These are phyloP conservation scores for Amiota mariae DNA, from an alignment of 2,888 invertebrate genomes.

Conservation along the genomic window DNA sequence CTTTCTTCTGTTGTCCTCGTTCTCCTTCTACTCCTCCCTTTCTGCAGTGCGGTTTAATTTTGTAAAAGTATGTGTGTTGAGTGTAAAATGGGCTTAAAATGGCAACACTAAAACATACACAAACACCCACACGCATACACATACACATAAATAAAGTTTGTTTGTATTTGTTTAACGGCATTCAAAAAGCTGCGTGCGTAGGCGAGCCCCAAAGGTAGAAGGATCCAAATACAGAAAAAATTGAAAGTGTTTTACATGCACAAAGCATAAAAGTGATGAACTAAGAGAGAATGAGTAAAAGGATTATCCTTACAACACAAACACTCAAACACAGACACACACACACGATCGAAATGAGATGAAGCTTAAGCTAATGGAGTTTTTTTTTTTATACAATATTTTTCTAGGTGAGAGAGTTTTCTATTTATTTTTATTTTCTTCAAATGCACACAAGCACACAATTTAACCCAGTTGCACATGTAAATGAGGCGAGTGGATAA, in stretches of 20 bases:
- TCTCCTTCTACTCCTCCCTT: neutral
- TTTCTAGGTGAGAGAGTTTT: constrained; percentile 18
- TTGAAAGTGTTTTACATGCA: constrained; percentile 13
- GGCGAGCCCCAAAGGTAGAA: neutral
- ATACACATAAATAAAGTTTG: neutral
- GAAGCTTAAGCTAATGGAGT: constrained; percentile 23
- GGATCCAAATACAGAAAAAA: neutral
- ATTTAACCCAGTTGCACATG: constrained; percentile 26
- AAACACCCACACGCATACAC: neutral
- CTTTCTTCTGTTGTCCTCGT: neutral
- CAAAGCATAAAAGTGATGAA: neutral
- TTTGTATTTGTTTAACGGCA: constrained; percentile 21
- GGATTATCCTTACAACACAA: neutral
- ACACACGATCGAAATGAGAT: too few species aligned
- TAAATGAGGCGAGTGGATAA: constrained; percentile 13
- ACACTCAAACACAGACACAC: too few species aligned
- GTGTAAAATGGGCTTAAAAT: constrained; percentile 28
- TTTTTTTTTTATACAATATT: neutral
- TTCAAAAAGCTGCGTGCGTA: neutral
- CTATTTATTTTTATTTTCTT: neutral
- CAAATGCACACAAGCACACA: constrained; percentile 14
- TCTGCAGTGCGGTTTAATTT: constrained; percentile 22
- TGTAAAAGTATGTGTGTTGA: constrained; percentile 19
- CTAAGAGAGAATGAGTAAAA: too few species aligned
- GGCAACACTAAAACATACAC: constrained; percentile 18